phyloP scores from a whole-genome alignment of 2,797 vertebrate genomes.

The Psittacula echo region DNA sequence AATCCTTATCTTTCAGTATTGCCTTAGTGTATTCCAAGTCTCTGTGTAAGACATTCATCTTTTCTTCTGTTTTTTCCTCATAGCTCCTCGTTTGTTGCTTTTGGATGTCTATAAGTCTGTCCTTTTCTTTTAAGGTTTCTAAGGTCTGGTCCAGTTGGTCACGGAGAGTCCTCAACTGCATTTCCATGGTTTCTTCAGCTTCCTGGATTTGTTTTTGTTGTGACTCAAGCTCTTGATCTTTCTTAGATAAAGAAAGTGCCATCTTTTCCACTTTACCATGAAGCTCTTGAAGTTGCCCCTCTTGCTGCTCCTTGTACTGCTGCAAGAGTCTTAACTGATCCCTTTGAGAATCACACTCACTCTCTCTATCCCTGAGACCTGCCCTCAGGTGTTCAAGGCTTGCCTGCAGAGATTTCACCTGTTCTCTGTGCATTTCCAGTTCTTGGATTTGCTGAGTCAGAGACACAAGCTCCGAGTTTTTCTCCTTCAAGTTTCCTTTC shows the following conservation, averaged over 20 bases:
- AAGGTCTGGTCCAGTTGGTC: constrained; percentile 63
- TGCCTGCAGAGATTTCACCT: constrained; percentile 34
- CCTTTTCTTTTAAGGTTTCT: constrained; percentile 56
- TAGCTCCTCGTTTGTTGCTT: constrained; percentile 34
- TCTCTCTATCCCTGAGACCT: constrained; percentile 73
- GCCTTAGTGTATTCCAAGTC: constrained; percentile 34
- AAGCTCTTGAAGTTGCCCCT: constrained; percentile 64
- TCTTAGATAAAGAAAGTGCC: constrained; percentile 67
- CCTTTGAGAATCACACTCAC: constrained; percentile 69
- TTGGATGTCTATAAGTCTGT: constrained; percentile 46
- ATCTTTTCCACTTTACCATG: constrained; percentile 62
- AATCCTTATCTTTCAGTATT: constrained; percentile 45
- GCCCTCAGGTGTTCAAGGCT: constrained; percentile 72
- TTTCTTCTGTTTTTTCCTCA: constrained; percentile 40
- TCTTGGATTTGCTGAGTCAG: constrained; percentile 63
- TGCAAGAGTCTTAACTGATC: constrained; percentile 67
- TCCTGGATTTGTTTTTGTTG: constrained; percentile 65
- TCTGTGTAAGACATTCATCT: neutral
- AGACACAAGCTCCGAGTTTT: constrained; percentile 61
- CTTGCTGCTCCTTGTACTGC: constrained; percentile 65
- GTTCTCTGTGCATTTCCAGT: constrained; percentile 46
- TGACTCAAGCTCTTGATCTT: constrained; percentile 73
- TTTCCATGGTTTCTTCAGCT: constrained; percentile 34
- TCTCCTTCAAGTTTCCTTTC: constrained; percentile 69
- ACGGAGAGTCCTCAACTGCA: constrained; percentile 44